phyloP scores from a whole-genome alignment of 2,888 invertebrate species.

The Leptopterna dolabrata region DNA sequence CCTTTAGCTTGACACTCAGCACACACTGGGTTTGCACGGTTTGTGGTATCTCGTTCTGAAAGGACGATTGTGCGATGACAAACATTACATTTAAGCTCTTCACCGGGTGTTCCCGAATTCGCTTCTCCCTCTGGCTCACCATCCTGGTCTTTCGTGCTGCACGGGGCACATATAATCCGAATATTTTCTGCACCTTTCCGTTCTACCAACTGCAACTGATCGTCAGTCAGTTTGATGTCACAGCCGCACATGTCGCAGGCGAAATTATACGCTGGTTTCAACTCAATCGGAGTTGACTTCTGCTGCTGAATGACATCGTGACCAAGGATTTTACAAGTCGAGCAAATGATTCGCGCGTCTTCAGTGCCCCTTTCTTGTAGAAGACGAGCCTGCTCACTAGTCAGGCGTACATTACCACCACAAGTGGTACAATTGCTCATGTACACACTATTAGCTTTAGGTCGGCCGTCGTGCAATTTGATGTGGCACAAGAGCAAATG shows the following conservation, averaged over 20 bases:
- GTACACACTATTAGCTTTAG: conserved; percentile 18
- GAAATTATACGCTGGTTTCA: background rate
- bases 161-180: conserved; percentile 36
- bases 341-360: conserved; percentile 41
- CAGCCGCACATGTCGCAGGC: conserved; percentile 33
- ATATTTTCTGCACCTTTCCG: conserved; percentile 40
- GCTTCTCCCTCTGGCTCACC: background rate
- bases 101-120: background rate
- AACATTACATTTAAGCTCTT: background rate
- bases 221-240: conserved; percentile 41
- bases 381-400: conserved; percentile 34
- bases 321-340: conserved; percentile 39
- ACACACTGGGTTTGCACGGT: background rate
- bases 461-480: conserved; percentile 28
- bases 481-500: conserved; percentile 34
- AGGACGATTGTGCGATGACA: background rate
- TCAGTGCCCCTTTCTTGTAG: conserved; percentile 28
- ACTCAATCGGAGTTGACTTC: background rate
- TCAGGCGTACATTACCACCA: conserved; percentile 26
- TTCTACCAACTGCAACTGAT: conserved; percentile 39
- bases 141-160: conserved; percentile 30
- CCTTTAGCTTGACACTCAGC: conserved; percentile 10
- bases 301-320: conserved; percentile 20
- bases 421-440: conserved; percentile 40
- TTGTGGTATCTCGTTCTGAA: background rate